Base-by-base conservation (phyloP, 2,797 vertebrate genomes). In the Catamblyrhynchus diadema region DNA sequence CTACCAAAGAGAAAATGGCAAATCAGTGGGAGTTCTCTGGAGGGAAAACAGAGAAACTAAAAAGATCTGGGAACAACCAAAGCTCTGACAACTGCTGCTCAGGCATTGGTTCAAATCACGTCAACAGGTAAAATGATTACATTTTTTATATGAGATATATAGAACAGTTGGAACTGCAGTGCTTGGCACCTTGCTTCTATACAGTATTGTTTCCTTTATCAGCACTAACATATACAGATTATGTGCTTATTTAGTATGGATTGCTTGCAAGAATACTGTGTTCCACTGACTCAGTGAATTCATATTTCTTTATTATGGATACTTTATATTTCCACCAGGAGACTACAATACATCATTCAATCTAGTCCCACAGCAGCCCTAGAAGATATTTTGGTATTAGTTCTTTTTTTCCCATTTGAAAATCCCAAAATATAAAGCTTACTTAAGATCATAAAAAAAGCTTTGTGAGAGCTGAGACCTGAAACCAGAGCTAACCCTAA, bases 1-100 rank as follows among this genome's bases (percentile, higher is more conserved):
- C 54, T 71, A 73, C 37, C 50, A 79, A 87, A 80, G 77, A 88
- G 66, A 86, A 95, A 90, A 93, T 19, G 57, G 66, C 51, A 89
- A 85, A 81, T 66, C 80, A 73, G 82, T 53, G 75, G 66, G 71
- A 90, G 81, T 56, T 88, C 74, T 88, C 85, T 81, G 53, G 47
- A 79, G 51, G 51, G 42, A 47, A n/a, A 77, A 80, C 8, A 56
- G 57, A 15, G 54, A 81, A 90, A 48, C n/a, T 6, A 48, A 94
- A 86, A 80, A 10, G 6, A 51, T 47, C 47, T 60, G 62, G 60
- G 59, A 94, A 44, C 93, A 89, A 51, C 19, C 61, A 81, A 71
- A 93, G 48, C 47, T 73, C 42, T 88, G 69, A 60, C 35, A 93
- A 71, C 47, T 78, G 66, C 56, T 82, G 57, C 74, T 37, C 22